phyloP scores from a whole-genome alignment of 2,888 invertebrate species.

The Eristalis pertinax region DNA sequence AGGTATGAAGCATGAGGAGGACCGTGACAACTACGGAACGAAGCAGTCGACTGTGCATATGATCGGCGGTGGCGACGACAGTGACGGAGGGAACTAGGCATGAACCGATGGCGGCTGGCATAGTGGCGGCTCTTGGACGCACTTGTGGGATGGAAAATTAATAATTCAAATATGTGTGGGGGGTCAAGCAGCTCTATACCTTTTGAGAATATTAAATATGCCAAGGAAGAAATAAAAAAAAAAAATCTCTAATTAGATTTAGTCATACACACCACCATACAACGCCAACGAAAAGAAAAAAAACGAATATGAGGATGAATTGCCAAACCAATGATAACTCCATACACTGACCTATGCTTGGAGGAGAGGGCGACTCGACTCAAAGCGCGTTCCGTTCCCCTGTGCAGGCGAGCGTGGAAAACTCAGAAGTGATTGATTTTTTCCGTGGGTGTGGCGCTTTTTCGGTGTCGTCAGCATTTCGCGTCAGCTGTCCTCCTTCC shows the following conservation, averaged over 20 bases:
- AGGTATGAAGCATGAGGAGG: slow-evolving; percentile 52
- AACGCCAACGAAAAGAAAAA: background rate
- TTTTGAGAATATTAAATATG: slow-evolving; percentile 57
- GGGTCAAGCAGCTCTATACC: slow-evolving; percentile 56
- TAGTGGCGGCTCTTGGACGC: slow-evolving; percentile 38
- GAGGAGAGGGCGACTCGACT: background rate
- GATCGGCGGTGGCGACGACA: background rate
- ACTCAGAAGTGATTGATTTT: background rate
- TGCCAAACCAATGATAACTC: background rate
- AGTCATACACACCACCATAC: slow-evolving; percentile 8
- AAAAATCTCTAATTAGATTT: slow-evolving; percentile 44
- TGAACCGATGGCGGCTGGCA: background rate
- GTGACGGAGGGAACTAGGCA: background rate
- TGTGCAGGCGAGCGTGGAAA: too few relatives aligned
- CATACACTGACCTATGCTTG: background rate
- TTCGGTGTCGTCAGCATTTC: background rate
- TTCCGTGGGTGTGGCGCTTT: background rate
- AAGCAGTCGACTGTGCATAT: background rate
- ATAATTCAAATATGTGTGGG: slow-evolving; percentile 63
- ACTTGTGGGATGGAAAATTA: slow-evolving; percentile 44
- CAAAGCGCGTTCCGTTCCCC: background rate
- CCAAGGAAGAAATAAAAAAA: slow-evolving; percentile 16
- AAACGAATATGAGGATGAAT: background rate
- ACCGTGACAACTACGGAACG: slow-evolving; percentile 52
- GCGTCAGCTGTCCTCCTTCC: background rate